A percentile compares a stretch with the other conserved stretches of the same genome.
Conservation (phyloP, 2,797 vertebrate species). For the Graptemys geographica region DNA sequence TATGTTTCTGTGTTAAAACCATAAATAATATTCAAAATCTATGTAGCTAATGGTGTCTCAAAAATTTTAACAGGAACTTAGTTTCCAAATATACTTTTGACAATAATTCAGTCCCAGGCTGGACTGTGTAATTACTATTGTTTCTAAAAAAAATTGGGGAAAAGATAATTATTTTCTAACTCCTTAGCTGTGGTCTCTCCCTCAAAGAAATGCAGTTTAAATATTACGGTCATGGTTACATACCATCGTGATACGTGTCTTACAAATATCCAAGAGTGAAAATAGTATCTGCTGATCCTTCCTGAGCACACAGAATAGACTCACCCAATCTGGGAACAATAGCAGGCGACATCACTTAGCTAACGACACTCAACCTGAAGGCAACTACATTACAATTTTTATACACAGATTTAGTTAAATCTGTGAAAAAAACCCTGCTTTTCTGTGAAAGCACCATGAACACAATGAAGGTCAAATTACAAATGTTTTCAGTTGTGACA, state of each 20-base stretch:
- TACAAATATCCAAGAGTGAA: not conserved
- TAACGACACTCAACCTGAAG: not conserved
- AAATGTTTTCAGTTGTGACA: not conserved
- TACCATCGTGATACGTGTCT: fast-evolving
- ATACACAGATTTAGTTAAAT: not conserved
- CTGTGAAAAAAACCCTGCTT: not conserved
- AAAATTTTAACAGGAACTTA: not conserved
- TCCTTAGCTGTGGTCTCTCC: not conserved
- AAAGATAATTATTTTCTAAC: not conserved
- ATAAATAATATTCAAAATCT: not conserved
- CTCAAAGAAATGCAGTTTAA: not conserved
- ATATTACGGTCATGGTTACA: not conserved
- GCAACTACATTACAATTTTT: not conserved
- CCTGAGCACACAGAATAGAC: not conserved
- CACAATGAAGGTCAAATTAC: not conserved
- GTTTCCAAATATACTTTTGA: not conserved
- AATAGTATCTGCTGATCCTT: not conserved
- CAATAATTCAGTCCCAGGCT: not conserved
- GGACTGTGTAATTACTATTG: not conserved
- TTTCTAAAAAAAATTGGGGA: not conserved
- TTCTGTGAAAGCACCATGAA: not conserved
- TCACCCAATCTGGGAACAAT: fast-evolving
- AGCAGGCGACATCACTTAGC: not conserved
- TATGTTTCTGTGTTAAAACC: not conserved
- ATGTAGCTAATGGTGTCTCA: not conserved